A percentile compares a stretch with the other conserved stretches of the same genome.
phyloP scores from a whole-genome alignment of 2,113 vertebrate genomes.

The Canis aureus region DNA sequence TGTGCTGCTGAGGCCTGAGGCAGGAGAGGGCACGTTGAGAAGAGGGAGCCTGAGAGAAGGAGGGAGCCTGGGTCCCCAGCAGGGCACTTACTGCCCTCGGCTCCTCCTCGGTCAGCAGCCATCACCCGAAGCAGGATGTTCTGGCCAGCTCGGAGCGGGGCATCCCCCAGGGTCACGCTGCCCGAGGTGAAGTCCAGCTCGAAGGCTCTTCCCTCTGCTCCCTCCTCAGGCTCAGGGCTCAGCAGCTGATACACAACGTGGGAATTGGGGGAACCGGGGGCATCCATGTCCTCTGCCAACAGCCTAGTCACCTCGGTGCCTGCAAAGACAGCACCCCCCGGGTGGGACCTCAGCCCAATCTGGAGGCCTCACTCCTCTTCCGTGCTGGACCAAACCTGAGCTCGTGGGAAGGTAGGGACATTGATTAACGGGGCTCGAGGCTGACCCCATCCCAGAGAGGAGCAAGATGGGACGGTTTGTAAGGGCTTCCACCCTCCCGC shows the following conservation, averaged over 20 bases:
- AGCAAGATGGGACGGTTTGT: not conserved
- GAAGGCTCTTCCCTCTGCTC: constrained; percentile 13
- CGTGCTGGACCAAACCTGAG: not conserved
- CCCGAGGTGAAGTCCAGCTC: constrained; percentile 67
- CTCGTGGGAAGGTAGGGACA: not conserved
- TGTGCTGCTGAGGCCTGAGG: constrained; percentile 76
- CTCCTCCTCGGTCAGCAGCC: constrained; percentile 75
- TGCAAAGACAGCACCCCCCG: constrained; percentile 17
- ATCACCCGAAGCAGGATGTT: constrained; percentile 69
- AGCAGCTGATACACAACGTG: constrained; percentile 70
- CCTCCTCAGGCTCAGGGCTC: constrained; percentile 47
- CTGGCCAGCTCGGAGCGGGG: constrained; percentile 61
- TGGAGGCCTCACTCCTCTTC: not conserved
- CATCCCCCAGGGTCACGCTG: constrained; percentile 36
- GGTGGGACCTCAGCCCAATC: not conserved
- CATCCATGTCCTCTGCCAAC: constrained; percentile 73
- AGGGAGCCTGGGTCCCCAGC: not conserved
- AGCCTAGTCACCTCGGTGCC: constrained; percentile 71
- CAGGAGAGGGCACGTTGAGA: not conserved
- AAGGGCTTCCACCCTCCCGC: not conserved
- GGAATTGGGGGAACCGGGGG: constrained; percentile 67
- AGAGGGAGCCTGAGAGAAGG: not conserved
- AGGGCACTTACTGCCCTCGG: constrained; percentile 73
- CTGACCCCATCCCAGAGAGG: not conserved
- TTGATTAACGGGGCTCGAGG: not conserved